A percentile compares a stretch with the other conserved stretches of the same genome.
Evolutionary conservation across 1,140 invertebrate genomes (phyloP).

Genomic region (Diorhabda carinulata): DNA sequence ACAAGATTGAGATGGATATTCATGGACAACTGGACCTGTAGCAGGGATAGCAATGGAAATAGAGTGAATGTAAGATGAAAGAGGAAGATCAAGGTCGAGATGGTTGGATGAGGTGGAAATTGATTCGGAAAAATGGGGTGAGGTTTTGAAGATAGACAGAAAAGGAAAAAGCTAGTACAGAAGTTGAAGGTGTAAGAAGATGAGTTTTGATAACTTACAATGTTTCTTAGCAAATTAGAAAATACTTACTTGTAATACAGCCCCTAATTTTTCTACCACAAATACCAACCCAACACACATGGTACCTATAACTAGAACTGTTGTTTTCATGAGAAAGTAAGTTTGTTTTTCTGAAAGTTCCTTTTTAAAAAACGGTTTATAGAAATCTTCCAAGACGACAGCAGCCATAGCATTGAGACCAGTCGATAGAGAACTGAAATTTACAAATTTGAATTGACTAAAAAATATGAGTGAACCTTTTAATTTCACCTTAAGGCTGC

Average conservation of each 20-base stretch:
- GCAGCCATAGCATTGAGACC: slow-evolving; percentile 77
- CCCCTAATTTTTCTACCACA: slow-evolving; percentile 65
- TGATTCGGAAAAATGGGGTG: no score
- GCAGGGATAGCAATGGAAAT: no score
- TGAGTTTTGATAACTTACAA: no score
- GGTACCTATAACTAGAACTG: slow-evolving; percentile 59
- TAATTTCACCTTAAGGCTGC: slow-evolving; percentile 58
- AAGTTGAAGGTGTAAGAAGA: slow-evolving; percentile 55
- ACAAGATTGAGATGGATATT: no score
- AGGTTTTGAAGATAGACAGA: no score
- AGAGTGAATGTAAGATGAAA: no score
- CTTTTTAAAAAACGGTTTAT: slow-evolving; percentile 61
- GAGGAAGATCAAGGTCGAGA: no score
- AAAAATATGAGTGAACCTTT: background rate
- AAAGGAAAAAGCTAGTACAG: background rate
- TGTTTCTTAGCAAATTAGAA: no score
- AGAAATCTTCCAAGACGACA: slow-evolving; percentile 76
- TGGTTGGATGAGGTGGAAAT: no score
- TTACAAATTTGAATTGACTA: background rate
- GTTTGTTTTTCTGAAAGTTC: slow-evolving; percentile 56
- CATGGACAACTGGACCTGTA: no score
- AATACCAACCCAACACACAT: slow-evolving; percentile 64
- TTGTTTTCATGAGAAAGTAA: slow-evolving; percentile 65
- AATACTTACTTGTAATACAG: slow-evolving; percentile 64
- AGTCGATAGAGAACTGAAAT: slow-evolving; percentile 71